Evolutionary conservation across 1,140 invertebrate species (phyloP).

Genomic region (Musca vetustissima): DNA sequence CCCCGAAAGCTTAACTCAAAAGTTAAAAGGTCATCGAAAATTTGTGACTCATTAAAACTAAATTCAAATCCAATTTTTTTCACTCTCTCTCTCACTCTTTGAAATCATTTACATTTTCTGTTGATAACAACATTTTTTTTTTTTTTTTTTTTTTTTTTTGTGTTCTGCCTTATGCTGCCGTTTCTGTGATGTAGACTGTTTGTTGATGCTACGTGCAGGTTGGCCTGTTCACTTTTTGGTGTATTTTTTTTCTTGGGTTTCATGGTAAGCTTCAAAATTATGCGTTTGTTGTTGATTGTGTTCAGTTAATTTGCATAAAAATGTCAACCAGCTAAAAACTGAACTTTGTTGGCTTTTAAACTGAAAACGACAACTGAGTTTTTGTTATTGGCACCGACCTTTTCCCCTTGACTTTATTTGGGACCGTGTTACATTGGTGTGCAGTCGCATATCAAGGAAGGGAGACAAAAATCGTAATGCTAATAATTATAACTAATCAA

Average conservation of each 20-base stretch:
- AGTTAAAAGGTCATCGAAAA: constrained; percentile 22
- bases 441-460: no score
- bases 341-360: background rate
- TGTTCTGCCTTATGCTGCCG: no score
- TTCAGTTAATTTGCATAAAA: constrained; percentile 13
- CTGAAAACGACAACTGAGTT: constrained; percentile 7
- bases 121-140: no score
- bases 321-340: constrained; percentile 17
- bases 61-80: constrained; percentile 15
- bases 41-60: constrained; percentile 22
- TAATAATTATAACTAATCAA: no score
- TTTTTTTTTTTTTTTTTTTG: no score
- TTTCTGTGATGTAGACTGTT: no score
- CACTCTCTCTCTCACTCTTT: no score
- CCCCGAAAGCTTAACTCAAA: background rate
- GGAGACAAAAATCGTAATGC: no score
- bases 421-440: background rate
- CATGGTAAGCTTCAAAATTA: background rate
- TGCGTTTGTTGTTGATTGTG: background rate
- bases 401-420: background rate
- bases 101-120: constrained; percentile 4
- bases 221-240: no score
- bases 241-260: no score
- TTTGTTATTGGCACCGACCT: constrained; percentile 8
- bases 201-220: no score